A percentile compares a stretch with the other conserved stretches of the same genome.
Conservation (phyloP, 2,888 invertebrate species). For the Leistus spinibarbis region DNA sequence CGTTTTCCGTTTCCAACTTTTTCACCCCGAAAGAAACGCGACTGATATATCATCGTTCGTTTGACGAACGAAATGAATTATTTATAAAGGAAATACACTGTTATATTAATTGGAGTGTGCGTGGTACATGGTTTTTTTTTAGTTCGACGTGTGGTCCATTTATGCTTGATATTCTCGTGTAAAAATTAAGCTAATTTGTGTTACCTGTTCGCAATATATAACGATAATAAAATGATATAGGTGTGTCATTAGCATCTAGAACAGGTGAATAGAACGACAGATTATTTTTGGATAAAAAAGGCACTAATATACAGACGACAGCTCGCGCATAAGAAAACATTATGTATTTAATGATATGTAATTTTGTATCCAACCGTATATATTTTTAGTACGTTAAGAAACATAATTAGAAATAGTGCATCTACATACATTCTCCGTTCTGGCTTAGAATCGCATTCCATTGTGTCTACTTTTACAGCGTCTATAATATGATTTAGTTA, state of each 20-base stretch:
- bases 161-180: neutral
- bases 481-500: no score
- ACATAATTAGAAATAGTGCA: neutral
- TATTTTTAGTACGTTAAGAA: neutral
- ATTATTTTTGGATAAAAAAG: neutral
- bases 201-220: neutral
- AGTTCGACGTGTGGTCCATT: neutral
- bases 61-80: conserved; percentile 36
- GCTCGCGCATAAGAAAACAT: no score
- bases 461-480: no score
- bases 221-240: neutral
- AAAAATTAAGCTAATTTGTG: neutral
- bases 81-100: conserved; percentile 41
- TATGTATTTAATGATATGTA: neutral
- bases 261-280: neutral
- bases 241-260: neutral
- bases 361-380: neutral
- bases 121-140: conserved; percentile 35
- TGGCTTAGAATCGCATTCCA: no score
- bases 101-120: conserved; percentile 41
- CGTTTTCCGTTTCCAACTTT: conserved; percentile 40
- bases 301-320: no score
- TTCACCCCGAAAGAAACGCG: conserved; percentile 32
- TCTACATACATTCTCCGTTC: no score
- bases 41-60: conserved; percentile 14